A percentile compares a stretch with the other conserved stretches of the same genome.
phyloP scores from a whole-genome alignment of 2,797 vertebrate genomes.

The Siniperca scherzeri region DNA sequence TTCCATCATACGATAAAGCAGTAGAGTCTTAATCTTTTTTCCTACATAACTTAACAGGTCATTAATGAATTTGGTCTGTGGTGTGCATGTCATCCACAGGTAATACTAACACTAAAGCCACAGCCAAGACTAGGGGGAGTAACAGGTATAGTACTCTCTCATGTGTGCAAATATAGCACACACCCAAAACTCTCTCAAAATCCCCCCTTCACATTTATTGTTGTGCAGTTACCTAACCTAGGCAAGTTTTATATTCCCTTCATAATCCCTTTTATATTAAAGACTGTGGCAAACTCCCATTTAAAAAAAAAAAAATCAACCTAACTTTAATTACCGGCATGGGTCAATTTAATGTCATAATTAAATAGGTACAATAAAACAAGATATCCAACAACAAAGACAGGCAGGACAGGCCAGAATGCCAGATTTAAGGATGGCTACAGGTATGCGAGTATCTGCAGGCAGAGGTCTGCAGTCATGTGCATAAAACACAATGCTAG shows the following conservation, averaged over 20 bases:
- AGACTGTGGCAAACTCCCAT: background rate
- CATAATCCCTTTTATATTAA: background rate
- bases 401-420: background rate
- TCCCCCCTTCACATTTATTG: background rate
- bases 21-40: background rate
- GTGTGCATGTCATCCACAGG: slow-evolving; percentile 12
- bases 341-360: background rate
- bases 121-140: background rate
- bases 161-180: slow-evolving; percentile 10
- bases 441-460: background rate
- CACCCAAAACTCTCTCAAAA: background rate
- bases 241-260: too few relatives aligned
- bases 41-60: background rate
- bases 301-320: background rate
- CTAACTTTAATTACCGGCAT: background rate
- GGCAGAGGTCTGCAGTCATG: background rate
- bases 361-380: background rate
- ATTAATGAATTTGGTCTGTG: background rate
- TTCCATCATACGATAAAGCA: background rate
- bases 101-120: slow-evolving; percentile 11
- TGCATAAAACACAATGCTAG: background rate
- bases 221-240: background rate
- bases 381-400: background rate
- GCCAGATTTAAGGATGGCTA: background rate
- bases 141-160: background rate